Percentiles rank a stretch among this genome's conserved stretches.
Evolutionary conservation across 23 tunicate genomes (phyloP).

Genomic region (Trididemnum clinides): DNA sequence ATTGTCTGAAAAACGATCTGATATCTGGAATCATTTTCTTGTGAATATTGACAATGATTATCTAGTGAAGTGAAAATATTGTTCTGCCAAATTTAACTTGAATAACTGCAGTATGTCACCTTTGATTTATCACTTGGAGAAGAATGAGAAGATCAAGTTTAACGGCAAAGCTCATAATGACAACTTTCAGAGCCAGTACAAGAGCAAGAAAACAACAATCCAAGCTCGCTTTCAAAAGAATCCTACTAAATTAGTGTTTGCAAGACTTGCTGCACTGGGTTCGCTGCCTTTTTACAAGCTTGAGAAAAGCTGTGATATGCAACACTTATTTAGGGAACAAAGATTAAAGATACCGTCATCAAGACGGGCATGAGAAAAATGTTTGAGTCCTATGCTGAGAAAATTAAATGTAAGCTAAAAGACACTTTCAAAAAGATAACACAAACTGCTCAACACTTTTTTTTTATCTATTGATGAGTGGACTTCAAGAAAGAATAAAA

Average conservation of each 20-base stretch:
- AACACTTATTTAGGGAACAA: neutral
- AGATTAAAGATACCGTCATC: neutral
- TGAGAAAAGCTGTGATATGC: neutral
- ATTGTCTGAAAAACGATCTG: too few relatives aligned
- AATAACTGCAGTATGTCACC: neutral
- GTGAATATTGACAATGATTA: neutral
- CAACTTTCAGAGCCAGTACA: too few relatives aligned
- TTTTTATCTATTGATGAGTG: neutral
- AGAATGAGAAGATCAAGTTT: neutral
- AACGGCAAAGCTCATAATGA: neutral
- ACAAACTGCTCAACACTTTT: neutral
- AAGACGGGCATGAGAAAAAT: neutral
- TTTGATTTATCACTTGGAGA: too few relatives aligned
- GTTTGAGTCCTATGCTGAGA: neutral
- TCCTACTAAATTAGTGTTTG: neutral
- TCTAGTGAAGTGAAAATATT: neutral
- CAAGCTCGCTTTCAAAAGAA: neutral
- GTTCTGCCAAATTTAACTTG: neutral
- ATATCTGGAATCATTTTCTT: neutral
- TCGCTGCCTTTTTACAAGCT: neutral
- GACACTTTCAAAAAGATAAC: neutral
- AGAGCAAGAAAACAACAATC: neutral
- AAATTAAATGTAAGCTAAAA: neutral
- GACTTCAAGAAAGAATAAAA: neutral
- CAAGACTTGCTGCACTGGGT: neutral